phyloP scores from a whole-genome alignment of 2,888 invertebrate genomes.

The Drosophila mulleri region DNA sequence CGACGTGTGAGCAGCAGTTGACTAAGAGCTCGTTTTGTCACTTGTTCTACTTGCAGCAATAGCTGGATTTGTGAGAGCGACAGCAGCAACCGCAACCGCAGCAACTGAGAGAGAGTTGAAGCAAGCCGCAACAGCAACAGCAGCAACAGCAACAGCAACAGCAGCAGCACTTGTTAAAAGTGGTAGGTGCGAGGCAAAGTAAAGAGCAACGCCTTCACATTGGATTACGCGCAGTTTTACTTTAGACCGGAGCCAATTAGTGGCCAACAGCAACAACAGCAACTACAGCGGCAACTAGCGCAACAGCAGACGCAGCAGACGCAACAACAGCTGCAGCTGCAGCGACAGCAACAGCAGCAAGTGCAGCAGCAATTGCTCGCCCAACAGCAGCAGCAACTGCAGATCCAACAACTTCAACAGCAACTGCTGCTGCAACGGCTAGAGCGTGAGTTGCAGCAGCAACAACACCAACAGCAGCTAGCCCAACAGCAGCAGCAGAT shows the following conservation, averaged over 20 bases:
- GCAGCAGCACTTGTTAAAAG: constrained; percentile 48
- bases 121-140: constrained; percentile 40
- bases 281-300: constrained; percentile 61
- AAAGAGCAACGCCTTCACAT: constrained; percentile 81
- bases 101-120: constrained; percentile 4
- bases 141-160: constrained; percentile 33
- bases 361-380: constrained; percentile 77
- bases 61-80: constrained; percentile 9
- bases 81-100: constrained; percentile 28
- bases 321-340: constrained; percentile 58
- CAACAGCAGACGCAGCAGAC: constrained; percentile 58
- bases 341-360: constrained; percentile 69
- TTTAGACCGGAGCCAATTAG: constrained; percentile 85
- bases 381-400: constrained; percentile 79
- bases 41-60: constrained; percentile 63
- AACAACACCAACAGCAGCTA: constrained; percentile 61
- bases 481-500: constrained; percentile 65
- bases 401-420: constrained; percentile 77
- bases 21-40: constrained; percentile 49
- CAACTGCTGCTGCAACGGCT: constrained; percentile 76
- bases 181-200: constrained; percentile 65
- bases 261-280: constrained; percentile 83
- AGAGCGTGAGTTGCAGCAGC: constrained; percentile 75
- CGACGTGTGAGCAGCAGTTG: constrained; percentile 37
- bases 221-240: constrained; percentile 85